A percentile compares a stretch with the other conserved stretches of the same genome.
These are phyloP conservation scores for Troglohyphantes excavatus DNA, from an alignment of 2,888 invertebrate species.

Conservation along the genomic window DNA sequence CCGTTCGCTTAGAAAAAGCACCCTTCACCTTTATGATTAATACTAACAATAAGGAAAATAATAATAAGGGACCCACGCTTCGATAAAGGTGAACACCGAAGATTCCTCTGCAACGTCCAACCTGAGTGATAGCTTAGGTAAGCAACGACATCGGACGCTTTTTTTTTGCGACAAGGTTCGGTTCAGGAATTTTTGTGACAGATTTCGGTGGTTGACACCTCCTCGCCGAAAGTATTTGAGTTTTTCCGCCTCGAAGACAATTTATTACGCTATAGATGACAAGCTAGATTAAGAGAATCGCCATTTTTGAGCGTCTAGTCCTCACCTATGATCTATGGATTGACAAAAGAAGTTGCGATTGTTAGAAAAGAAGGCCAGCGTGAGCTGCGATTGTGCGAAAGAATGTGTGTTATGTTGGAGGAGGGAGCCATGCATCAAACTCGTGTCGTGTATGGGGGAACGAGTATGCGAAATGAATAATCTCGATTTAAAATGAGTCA, in stretches of 20 bases:
- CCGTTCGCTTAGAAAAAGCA: conserved; percentile 53
- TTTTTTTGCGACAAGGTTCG: conserved; percentile 17
- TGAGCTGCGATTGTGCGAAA: conserved; percentile 39
- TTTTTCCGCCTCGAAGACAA: conserved; percentile 55
- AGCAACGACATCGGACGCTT: conserved; percentile 35
- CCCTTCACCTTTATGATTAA: conserved; percentile 75
- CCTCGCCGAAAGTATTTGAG: conserved; percentile 61
- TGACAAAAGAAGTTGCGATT: conserved; percentile 34
- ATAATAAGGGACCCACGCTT: conserved; percentile 15
- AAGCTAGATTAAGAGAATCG: conserved; percentile 68
- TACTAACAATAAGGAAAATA: conserved; percentile 63
- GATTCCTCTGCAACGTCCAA: conserved; percentile 54
- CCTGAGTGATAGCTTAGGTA: conserved; percentile 45
- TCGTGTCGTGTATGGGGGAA: conserved; percentile 19
- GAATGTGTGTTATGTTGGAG: conserved; percentile 48
- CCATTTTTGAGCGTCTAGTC: conserved; percentile 61
- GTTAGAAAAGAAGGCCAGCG: no score
- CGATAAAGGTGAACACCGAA: conserved; percentile 29
- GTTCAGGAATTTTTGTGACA: conserved; percentile 67
- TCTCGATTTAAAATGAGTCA: conserved; percentile 56
- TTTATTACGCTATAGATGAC: conserved; percentile 73
- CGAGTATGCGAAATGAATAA: conserved; percentile 49
- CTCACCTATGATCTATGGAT: conserved; percentile 59
- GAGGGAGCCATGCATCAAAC: conserved; percentile 41
- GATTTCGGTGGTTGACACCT: conserved; percentile 68